A percentile compares a stretch with the other conserved stretches of the same genome.
Conservation (phyloP, 2,888 invertebrate genomes). For the Tillus elongatus region DNA sequence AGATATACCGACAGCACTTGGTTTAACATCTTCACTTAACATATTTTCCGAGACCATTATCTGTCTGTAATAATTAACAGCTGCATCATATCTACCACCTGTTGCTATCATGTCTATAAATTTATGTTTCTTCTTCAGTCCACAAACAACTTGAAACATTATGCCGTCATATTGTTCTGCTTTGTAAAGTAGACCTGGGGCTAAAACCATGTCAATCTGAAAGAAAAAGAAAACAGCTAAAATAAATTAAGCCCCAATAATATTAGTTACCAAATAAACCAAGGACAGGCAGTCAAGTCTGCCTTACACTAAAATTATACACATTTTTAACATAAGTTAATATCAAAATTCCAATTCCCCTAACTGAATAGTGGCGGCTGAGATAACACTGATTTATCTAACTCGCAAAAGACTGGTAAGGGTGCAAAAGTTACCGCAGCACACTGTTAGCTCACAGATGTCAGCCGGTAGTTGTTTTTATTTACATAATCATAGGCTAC, state of each 20-base stretch:
- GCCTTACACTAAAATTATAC: too few relatives aligned
- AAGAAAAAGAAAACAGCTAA: slow-evolving; percentile 19
- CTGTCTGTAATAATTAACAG: slow-evolving; percentile 64
- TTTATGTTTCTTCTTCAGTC: slow-evolving; percentile 46
- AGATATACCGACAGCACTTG: slow-evolving; percentile 72
- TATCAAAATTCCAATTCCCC: too few relatives aligned
- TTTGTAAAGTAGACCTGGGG: slow-evolving; percentile 53
- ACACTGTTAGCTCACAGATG: too few relatives aligned
- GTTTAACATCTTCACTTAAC: slow-evolving; percentile 30
- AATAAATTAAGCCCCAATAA: not conserved
- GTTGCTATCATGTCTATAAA: slow-evolving; percentile 68
- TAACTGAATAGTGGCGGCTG: too few relatives aligned
- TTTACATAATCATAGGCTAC: too few relatives aligned
- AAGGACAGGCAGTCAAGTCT: too few relatives aligned
- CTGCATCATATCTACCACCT: slow-evolving; percentile 82
- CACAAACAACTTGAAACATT: slow-evolving; percentile 58
- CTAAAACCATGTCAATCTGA: slow-evolving; percentile 53
- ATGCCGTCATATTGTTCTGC: slow-evolving; percentile 57
- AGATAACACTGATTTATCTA: too few relatives aligned
- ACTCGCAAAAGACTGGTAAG: too few relatives aligned
- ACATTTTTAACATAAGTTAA: too few relatives aligned
- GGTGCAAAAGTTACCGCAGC: too few relatives aligned
- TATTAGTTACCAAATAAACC: too few relatives aligned
- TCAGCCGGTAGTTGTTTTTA: too few relatives aligned
- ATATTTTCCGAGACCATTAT: slow-evolving; percentile 32